Evolutionary conservation across 2,888 invertebrate genomes (phyloP), one percentile per base, ranked within the genome.

Genomic region (Dysmachus trigonus): DNA sequence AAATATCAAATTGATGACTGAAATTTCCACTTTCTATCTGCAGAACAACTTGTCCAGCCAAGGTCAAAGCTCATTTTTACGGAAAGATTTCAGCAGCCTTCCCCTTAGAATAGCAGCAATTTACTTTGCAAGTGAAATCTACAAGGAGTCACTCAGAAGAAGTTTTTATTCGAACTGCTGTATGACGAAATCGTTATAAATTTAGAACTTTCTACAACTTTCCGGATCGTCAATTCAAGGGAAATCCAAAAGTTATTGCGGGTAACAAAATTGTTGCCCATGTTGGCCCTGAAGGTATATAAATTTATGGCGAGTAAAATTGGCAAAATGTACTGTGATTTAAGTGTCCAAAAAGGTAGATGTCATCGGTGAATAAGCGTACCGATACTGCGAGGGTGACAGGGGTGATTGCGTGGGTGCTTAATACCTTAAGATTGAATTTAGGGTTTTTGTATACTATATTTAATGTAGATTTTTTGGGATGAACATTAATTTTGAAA

Each of bases 161-260:
- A 27, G 27, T 22, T 22, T 62, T 62, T 8, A 47, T n/a, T 62
- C 62, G 27, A 62, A 10, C 62, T 8, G 73, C 33, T 73, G 31
- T n/a, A 73, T 73, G 73, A 73, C n/a, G 73, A 73, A n/a, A 33
- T 73, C 73, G 33, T 73, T 73, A 73, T 73, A 73, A 73, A 73
- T 73, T 73, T 73, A 33, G 33, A 73, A 73, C 73, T 73, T 73
- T 73, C 73, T 33, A 31, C 73, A 73, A 73, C 73, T 73, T 73
- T 73, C 33, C 31, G 73, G 31, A 73, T 73, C 73, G 73, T 73
- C 33, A 73, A 73, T 33, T 73, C 73, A 73, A 73, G 33, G 73
- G 73, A 33, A 73, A 73, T 73, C 73, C 73, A 73, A 33, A 31
- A 73, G 73, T 33, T 31, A 31, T 73, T 33, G 31, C 73, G 33